These are phyloP conservation scores for Potorous gilbertii DNA, from an alignment of 2,797 vertebrate species.

Conservation along the genomic window DNA sequence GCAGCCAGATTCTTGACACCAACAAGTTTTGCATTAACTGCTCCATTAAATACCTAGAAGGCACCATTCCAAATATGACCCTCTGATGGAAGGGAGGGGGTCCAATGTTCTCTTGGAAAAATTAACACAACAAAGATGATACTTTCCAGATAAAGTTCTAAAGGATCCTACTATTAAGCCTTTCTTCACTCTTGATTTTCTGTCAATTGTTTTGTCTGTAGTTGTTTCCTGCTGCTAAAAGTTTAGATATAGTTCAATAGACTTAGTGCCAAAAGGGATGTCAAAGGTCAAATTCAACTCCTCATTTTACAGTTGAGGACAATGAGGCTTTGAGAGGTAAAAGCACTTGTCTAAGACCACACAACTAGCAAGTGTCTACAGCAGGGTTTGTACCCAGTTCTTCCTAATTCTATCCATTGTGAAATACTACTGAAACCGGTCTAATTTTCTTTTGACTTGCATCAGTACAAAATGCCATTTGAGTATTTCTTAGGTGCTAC, in stretches of 20 bases:
- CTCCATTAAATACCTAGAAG: neutral
- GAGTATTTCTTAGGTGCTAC: slow-evolving; percentile 6
- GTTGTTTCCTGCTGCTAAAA: neutral
- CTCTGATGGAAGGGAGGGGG: neutral
- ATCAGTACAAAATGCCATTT: neutral
- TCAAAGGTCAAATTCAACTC: neutral
- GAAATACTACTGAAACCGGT: neutral
- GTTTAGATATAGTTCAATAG: neutral
- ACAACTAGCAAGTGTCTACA: neutral
- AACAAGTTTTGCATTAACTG: neutral
- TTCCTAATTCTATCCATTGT: neutral
- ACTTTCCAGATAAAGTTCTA: neutral
- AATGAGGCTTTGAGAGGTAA: neutral
- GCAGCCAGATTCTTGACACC: neutral
- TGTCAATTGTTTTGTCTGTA: slow-evolving; percentile 28
- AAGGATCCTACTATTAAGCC: neutral
- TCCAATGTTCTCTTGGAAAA: neutral
- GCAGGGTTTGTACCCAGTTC: neutral
- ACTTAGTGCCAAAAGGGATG: neutral
- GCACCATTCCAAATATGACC: neutral
- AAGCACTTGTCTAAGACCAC: neutral
- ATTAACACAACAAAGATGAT: slow-evolving; percentile 1
- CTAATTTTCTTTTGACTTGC: neutral
- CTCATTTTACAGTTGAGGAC: neutral
- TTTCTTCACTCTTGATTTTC: neutral